Evolutionary conservation across 2,113 vertebrate species (phyloP), one percentile per base, ranked within the genome.

Genomic region (Anser cygnoides): DNA sequence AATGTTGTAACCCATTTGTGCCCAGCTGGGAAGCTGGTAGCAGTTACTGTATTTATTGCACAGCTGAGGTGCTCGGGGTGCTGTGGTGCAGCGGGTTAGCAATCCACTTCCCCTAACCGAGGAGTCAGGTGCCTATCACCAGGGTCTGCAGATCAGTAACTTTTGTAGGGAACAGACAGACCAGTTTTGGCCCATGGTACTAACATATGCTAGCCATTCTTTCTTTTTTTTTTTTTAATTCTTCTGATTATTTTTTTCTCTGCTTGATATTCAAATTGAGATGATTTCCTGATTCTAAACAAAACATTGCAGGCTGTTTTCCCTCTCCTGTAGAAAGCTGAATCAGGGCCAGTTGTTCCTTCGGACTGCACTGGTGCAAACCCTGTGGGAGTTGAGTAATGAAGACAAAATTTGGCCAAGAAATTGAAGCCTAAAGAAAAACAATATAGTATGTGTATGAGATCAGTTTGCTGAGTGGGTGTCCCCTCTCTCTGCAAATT

Each of bases 181-280:
- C 15, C 19, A 14, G 72, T 91, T 79, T 44, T 25, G 18, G 33
- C 37, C 10, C 57, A 37, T 86, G 37, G 20, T 85, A 59, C 49
- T 66, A 83, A 73, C 62, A 28, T 35, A 67, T 41, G 17, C 39
- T 65, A 75, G 14, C 31, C 28, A 28, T 4, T 1, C 1, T 6
- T 33, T 50, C 29, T 75, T 76, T 2, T 26, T 55, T 50, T 4
- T 46, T 46, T 46, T 44, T 18, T 18, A 44, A 44, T 44, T 49
- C 46, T 49, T 89, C 61, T 75, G 52, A 87, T 91, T 84, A 81
- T 87, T 5, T 0, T 78, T 89, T 80, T 78, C 41, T 62, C 55
- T 81, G 15, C 79, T 92, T 82, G 68, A 33, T 94, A 75, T 54
- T 96, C 61, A 90, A 89, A 81, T 92, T 13, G 52, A 75, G 68